These are phyloP conservation scores for Semibalanus balanoides DNA, from an alignment of 1,140 invertebrate species.

Conservation along the genomic window DNA sequence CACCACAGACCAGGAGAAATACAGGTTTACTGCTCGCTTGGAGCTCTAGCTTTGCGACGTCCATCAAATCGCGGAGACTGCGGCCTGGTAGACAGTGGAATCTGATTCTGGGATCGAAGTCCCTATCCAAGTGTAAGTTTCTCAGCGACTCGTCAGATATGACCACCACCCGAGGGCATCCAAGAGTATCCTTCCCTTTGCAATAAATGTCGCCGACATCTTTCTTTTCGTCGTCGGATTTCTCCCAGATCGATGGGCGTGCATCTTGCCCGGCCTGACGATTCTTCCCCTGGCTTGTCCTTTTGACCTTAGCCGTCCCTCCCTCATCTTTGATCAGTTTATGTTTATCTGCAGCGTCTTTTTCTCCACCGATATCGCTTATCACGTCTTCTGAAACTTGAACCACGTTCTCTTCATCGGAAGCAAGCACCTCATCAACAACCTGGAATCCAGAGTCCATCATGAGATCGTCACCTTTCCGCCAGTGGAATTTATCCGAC, in stretches of 20 bases:
- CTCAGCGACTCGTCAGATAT: neutral
- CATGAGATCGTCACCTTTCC: neutral
- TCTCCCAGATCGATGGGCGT: too few species aligned
- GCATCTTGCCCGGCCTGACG: too few species aligned
- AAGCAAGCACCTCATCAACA: neutral
- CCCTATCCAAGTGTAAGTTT: neutral
- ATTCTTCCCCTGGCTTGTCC: too few species aligned
- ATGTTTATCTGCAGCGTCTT: neutral
- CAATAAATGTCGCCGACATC: neutral
- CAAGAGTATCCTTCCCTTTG: neutral
- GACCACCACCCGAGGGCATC: neutral
- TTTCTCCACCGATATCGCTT: neutral
- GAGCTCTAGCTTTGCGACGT: neutral
- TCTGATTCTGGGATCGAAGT: neutral
- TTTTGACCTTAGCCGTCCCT: too few species aligned
- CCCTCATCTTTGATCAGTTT: too few species aligned
- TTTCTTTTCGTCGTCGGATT: too few species aligned
- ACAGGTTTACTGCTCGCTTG: neutral
- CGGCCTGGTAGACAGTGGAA: neutral
- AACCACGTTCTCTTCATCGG: neutral
- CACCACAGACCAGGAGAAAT: neutral
- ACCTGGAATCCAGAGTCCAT: neutral
- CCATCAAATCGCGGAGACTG: neutral
- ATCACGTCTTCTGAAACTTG: neutral
- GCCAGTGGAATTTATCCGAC: neutral